Evolutionary conservation across 64 coral and sea anemone species (phyloP), one percentile per base, ranked within the genome.

Genomic region (Dendronephthya gigantea): DNA sequence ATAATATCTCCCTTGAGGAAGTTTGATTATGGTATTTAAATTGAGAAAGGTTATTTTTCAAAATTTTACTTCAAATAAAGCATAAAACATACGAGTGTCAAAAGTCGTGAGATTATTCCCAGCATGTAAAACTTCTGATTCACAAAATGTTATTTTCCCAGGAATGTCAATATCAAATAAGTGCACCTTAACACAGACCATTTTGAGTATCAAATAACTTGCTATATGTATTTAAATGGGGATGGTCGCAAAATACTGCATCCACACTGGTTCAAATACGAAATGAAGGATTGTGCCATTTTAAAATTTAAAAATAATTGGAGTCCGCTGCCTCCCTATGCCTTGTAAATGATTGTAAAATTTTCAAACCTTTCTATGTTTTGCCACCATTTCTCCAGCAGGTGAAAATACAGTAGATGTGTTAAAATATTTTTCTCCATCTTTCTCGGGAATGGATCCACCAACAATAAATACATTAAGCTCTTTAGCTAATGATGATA

Each of bases 151-250:
- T 35, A 98, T 98, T 85, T 98, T 93, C 29, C 95, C 95, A 75
- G 95, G 95, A 85, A 98, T 87, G 86, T 98, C 95, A 49, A 98
- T 93, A 49, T 98, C 95, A 91, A 98, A 98, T 34, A 98, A 74
- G 81, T 98, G 95, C 72, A 98, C 86, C 95, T 97, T 22, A 9
- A 50, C 83, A 41, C 27, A 52, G 19, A 16, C 40, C 43, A 35
- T 43, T n/a, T n/a, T n/a, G n/a, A n/a, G n/a, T n/a, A n/a, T n/a
- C n/a, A n/a, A n/a, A n/a, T n/a, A n/a, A n/a, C n/a, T n/a, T n/a
- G n/a, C n/a, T n/a, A n/a, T n/a, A n/a, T n/a, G n/a, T n/a, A n/a
- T n/a, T n/a, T n/a, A n/a, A n/a, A n/a, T n/a, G n/a, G n/a, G n/a
- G n/a, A n/a, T n/a, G n/a, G n/a, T n/a, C n/a, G n/a, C n/a, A n/a